Evolutionary conservation across 2,888 invertebrate species (phyloP).

Genomic region (Charanyca ferruginea): DNA sequence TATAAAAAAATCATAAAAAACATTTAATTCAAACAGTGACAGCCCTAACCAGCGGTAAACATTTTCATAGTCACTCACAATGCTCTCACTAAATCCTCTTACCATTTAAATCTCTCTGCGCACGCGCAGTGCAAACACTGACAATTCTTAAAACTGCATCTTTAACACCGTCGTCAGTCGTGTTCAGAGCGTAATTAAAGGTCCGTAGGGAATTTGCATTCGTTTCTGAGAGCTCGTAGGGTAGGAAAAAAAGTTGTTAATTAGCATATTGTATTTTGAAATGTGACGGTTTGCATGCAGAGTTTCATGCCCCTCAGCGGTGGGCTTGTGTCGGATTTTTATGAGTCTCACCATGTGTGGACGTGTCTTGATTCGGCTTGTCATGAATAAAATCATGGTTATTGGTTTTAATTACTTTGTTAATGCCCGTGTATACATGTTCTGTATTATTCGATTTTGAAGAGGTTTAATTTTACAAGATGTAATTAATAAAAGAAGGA

Average conservation of each 20-base stretch:
- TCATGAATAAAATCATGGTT: conserved; percentile 51
- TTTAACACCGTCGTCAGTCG: conserved; percentile 87
- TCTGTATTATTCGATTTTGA: conserved; percentile 1
- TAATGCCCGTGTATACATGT: conserved; percentile 24
- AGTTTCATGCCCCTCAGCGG: conserved; percentile 86
- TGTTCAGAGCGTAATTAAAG: conserved; percentile 90
- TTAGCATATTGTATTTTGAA: conserved; percentile 91
- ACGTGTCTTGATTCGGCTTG: conserved; percentile 68
- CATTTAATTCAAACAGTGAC: conserved; percentile 46
- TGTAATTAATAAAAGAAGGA: no score
- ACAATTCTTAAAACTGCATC: conserved; percentile 88
- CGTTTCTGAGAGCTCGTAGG: conserved; percentile 88
- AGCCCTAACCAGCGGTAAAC: conserved; percentile 76
- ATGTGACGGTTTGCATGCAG: conserved; percentile 89
- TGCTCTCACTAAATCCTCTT: conserved; percentile 81
- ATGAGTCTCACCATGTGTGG: conserved; percentile 77
- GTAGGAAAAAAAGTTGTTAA: conserved; percentile 85
- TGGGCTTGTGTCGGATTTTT: conserved; percentile 82
- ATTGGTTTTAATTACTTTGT: conserved; percentile 56
- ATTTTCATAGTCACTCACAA: conserved; percentile 83
- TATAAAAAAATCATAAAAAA: neutral
- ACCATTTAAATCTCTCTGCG: conserved; percentile 80
- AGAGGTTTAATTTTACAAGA: no score
- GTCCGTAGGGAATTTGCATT: conserved; percentile 86
- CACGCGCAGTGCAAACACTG: conserved; percentile 77